Conservation (phyloP, 2,797 vertebrate species). For the Cottoperca gobio region DNA sequence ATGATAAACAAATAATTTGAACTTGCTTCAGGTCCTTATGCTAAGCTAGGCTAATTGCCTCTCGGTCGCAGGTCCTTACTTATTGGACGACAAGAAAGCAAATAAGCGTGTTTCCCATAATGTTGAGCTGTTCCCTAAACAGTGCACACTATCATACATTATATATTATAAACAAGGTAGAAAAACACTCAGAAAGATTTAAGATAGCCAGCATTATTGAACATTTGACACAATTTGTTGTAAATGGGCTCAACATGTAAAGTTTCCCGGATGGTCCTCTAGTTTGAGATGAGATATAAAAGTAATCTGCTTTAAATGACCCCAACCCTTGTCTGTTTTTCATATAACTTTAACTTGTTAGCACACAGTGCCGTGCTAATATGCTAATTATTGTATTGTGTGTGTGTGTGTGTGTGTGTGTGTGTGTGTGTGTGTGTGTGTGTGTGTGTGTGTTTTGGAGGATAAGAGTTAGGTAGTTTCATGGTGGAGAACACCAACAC, state of each 20-base stretch:
- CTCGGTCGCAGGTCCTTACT: not conserved
- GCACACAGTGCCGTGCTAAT: conserved; percentile 33
- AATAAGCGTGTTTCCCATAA: not conserved
- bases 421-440: not conserved
- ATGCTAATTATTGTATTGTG: conserved; percentile 36
- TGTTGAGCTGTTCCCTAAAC: not conserved
- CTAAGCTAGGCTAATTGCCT: conserved; percentile 6
- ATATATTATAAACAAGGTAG: not conserved
- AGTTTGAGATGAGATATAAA: not conserved
- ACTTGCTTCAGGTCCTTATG: not conserved
- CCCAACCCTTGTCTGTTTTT: not conserved
- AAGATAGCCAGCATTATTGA: not conserved
- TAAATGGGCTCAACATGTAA: not conserved
- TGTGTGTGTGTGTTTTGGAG: conserved; percentile 10
- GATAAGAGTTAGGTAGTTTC: not conserved
- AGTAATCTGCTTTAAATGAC: not conserved
- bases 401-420: conserved; percentile 4
- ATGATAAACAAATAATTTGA: too few relatives aligned
- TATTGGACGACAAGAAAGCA: not conserved
- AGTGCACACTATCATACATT: not conserved
- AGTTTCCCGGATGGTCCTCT: not conserved
- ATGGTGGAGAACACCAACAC: conserved; percentile 26
- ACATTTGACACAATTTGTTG: not conserved
- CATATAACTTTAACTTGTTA: conserved; percentile 5
- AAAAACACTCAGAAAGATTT: not conserved